Evolutionary conservation across 2,888 invertebrate genomes (phyloP).

Genomic region (Drosophila pseudotakahashii): DNA sequence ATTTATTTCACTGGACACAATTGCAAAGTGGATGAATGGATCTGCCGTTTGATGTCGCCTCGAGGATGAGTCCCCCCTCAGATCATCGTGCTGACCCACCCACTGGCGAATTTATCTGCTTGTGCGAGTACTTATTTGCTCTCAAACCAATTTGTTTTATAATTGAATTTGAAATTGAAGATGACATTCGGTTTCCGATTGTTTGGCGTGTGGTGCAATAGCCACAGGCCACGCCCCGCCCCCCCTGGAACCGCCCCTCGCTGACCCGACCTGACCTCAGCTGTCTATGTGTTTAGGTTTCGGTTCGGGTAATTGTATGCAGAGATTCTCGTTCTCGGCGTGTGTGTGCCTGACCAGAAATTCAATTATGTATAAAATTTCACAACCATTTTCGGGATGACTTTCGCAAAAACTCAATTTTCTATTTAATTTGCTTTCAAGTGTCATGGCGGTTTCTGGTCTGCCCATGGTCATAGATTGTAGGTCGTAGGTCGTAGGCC

Average conservation of each 20-base stretch:
- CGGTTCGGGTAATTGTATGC: constrained; percentile 71
- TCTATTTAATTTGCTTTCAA: constrained; percentile 75
- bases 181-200: constrained; percentile 81
- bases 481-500: constrained; percentile 39
- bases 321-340: constrained; percentile 42
- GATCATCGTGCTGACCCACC: background rate
- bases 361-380: constrained; percentile 82
- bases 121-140: constrained; percentile 65
- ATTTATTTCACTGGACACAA: constrained; percentile 76
- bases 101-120: constrained; percentile 13
- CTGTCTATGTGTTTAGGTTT: constrained; percentile 57
- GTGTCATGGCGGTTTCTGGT: constrained; percentile 62
- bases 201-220: constrained; percentile 71
- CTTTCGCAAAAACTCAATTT: constrained; percentile 69
- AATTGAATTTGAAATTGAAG: constrained; percentile 84
- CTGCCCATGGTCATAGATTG: constrained; percentile 31
- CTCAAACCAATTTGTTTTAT: constrained; percentile 81
- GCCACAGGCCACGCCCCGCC: constrained; percentile 61
- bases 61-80: constrained; percentile 33
- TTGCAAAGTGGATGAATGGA: constrained; percentile 77
- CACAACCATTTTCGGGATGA: constrained; percentile 68
- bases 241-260: constrained; percentile 15
- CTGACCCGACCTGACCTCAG: constrained; percentile 60
- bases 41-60: constrained; percentile 73
- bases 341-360: constrained; percentile 64